These are phyloP conservation scores for Apodemus speciosus DNA, from an alignment of 2,113 vertebrate species.

Conservation along the genomic window DNA sequence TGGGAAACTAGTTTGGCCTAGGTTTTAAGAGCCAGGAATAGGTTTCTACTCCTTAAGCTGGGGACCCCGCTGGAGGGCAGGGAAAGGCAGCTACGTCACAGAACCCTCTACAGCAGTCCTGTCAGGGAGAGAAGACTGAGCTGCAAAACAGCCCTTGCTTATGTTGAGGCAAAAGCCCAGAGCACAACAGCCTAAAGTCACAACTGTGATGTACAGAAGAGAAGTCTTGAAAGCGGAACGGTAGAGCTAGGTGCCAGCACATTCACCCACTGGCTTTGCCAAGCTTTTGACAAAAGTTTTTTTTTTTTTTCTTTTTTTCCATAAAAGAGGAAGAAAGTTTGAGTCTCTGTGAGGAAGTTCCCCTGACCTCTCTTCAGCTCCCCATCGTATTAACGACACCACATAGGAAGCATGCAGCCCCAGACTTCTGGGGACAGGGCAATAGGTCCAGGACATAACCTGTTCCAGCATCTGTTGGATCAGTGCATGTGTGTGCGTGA, in stretches of 20 bases:
- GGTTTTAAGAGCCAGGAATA: slow-evolving; percentile 75
- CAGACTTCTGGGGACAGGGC: background rate
- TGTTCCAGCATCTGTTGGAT: background rate
- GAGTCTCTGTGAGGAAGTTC: slow-evolving; percentile 26
- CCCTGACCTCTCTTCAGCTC: background rate
- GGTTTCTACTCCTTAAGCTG: slow-evolving; percentile 59
- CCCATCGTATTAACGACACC: background rate
- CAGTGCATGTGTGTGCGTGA: background rate
- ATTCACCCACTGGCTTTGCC: background rate
- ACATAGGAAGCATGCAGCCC: background rate
- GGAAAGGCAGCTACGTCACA: background rate
- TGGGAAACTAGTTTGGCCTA: slow-evolving; percentile 73
- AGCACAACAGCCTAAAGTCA: background rate
- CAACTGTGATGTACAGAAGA: background rate
- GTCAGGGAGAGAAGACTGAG: background rate
- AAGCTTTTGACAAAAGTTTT: background rate
- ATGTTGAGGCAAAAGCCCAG: background rate
- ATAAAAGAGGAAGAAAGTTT: slow-evolving; percentile 8
- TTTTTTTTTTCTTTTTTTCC: background rate
- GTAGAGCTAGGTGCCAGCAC: background rate
- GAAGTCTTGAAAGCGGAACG: accelerated
- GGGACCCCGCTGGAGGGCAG: slow-evolving; percentile 30
- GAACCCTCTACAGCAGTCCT: background rate
- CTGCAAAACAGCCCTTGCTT: background rate
- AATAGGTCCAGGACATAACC: background rate